Base-by-base conservation (phyloP, 1,140 invertebrate genomes). In the Acromyrmex echinatior region DNA sequence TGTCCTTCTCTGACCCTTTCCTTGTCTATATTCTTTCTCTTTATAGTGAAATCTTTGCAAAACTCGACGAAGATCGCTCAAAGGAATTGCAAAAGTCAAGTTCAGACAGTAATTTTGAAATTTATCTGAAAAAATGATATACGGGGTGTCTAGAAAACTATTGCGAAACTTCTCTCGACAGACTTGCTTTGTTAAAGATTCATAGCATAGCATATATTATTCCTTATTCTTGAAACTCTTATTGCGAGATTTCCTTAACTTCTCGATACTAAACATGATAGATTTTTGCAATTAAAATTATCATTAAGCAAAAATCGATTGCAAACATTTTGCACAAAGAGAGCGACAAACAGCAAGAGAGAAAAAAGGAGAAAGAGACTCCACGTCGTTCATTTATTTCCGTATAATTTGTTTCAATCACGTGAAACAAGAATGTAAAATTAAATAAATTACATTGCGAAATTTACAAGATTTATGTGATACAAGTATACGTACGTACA, bases 31-130 rank as follows among this genome's bases (percentile, higher is more conserved):
- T 74, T 21, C 31, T 73, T 51, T 39, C 62, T 25, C 45, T 62
- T 21, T 45, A 45, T 45, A 2, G 21, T n/a, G 66, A 21, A 77
- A 84, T 51, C 73, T 78, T 25, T 45, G 73, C 80, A 18, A 89
- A 88, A 25, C 25, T 85, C 74, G 74, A 58, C 62, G 49, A 35
- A n/a, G 12, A n/a, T 2, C 4, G 28, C 18, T 86, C 56, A 16
- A 76, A 28, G 70, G 66, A 53, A 73, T 86, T 18, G 35, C 28
- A 21, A n/a, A 53, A 86, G 21, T 56, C 73, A 88, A 88, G 76
- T 88, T 86, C 65, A 35, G 9, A 45, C 16, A 25, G 5, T 7
- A 39, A 58, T 58, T 68, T 58, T 39, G 56, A 79, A 77, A 16
- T 53, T 51, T 49, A 1, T 7, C 14, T 25, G 16, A 39, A 5